Base-by-base conservation (phyloP, 1,140 invertebrate genomes). In the Euura lappo region DNA sequence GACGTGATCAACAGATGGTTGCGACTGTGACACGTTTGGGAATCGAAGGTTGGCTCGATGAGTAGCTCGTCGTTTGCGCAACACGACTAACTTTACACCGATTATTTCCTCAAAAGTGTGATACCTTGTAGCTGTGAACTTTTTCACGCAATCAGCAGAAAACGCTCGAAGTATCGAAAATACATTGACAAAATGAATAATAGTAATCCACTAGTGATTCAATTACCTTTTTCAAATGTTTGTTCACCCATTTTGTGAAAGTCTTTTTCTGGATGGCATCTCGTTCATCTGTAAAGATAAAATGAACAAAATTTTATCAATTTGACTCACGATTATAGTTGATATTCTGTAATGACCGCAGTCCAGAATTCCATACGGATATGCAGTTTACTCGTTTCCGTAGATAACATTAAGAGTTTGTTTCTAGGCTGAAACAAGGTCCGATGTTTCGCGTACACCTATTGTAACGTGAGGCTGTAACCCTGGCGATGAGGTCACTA, bases 171-270 rank as follows among this genome's bases (percentile, higher is more conserved):
- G 28, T 28, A 28, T 28, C 28, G 28, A 28, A 28, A 68, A 6
- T 10, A n/a, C 8, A 4, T 44, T 2, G 8, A 42, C 66, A 8
- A 64, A 47, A 68, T 45, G 72, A 67, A 43, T 47, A 65, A 2
- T 7, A 13, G 69, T 6, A 42, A 6, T 28, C 28, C 1, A 28
- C 28, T 28, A 28, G 28, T 28, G 28, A 44, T 51, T 44, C 75
- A 79, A 89, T 93, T 93, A 99, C 98, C 96, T 99, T 99, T 90
- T 97, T 96, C 81, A 99, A 92, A 91, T 99, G 98, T 92, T 99
- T 99, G 93, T 99, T 99, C 89, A 99, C 97, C 98, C 98, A 99
- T 94, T 99, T 99, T 80, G 98, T 99, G 89, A 99, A 99, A 78
- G 98, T 99, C 90, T 99, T 99, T 92, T 99, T 99, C 90, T 99